Percentiles rank a stretch among this genome's conserved stretches.
These are phyloP conservation scores for Nemoura dubitans DNA, from an alignment of 2,888 invertebrate species.

Conservation along the genomic window DNA sequence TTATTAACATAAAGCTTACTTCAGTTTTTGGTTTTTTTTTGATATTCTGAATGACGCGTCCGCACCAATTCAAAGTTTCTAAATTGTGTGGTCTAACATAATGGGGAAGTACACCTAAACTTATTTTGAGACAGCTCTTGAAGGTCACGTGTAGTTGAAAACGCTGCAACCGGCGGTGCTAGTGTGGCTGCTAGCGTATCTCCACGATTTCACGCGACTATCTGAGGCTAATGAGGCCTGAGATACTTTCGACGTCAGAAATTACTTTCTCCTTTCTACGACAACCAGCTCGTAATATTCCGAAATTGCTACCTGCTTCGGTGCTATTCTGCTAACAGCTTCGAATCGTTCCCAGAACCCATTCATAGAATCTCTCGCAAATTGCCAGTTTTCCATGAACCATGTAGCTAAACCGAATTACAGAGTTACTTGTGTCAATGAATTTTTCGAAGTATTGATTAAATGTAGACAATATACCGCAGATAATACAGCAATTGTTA, in stretches of 20 bases:
- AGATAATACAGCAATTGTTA: too few species aligned
- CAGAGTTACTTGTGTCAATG: too few species aligned
- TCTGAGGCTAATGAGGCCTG: not conserved
- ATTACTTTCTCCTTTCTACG: not conserved
- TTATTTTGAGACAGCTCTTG: not conserved
- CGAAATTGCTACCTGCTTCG: not conserved
- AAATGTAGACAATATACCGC: too few species aligned
- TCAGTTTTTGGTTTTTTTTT: not conserved
- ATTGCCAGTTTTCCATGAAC: not conserved
- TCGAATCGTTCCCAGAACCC: not conserved
- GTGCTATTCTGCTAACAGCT: not conserved
- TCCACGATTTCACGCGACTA: not conserved
- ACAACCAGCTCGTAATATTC: not conserved
- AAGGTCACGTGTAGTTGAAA: not conserved
- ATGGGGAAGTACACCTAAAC: not conserved
- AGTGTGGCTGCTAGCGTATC: not conserved
- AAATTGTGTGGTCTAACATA: not conserved
- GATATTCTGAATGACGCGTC: not conserved
- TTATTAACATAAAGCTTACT: conserved; percentile 5
- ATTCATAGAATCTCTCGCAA: not conserved
- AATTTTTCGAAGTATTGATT: too few species aligned
- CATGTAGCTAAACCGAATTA: not conserved
- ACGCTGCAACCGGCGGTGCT: not conserved
- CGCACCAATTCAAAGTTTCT: not conserved
- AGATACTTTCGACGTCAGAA: not conserved